Base-by-base conservation (phyloP, 1,140 invertebrate species). In the Battus philenor region DNA sequence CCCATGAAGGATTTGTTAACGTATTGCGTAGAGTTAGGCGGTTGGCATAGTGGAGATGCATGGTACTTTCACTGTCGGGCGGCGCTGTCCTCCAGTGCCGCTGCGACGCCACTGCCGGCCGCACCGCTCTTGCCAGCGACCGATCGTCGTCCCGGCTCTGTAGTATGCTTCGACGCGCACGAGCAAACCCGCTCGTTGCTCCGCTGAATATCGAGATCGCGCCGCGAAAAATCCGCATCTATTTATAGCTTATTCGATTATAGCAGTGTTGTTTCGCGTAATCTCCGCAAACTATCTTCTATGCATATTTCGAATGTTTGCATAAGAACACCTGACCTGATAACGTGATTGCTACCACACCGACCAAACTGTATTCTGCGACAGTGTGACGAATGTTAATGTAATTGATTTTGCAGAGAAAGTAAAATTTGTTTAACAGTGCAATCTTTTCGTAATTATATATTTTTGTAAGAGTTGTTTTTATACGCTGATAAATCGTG, bases 61-160 rank as follows among this genome's bases (percentile, higher is more conserved):
- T 59, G 56, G 64, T 67, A 81, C 80, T 84, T 84, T 84, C 80
- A 84, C 80, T 84, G 55, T 81, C 76, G 61, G n/a, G 50, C 66
- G 60, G 59, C 48, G 62, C 49, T 27, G 24, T 46, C 53, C 43
- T 49, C 58, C 79, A 78, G 80, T 79, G 78, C 72, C 59, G 70
- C 61, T 68, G 68, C 73, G 72, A 64, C 71, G 57, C 53, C 65
- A 74, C 65, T 53, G 70, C 62, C 58, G 63, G 59, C 64, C 66
- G 63, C 67, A 71, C 69, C 63, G 56, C 51, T 68, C 51, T 48
- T 16, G 49, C 50, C 50, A 26, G 50, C 58, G 50, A 50, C 54
- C 46, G 59, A 61, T 64, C 59, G 58, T 55, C 52, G 68, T 54
- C 67, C 64, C 49, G 62, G 70, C 67, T 65, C 66, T 70, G 71